Evolutionary conservation across 2,797 vertebrate genomes (phyloP), one percentile per base, ranked within the genome.

Genomic region (Alauda arvensis): DNA sequence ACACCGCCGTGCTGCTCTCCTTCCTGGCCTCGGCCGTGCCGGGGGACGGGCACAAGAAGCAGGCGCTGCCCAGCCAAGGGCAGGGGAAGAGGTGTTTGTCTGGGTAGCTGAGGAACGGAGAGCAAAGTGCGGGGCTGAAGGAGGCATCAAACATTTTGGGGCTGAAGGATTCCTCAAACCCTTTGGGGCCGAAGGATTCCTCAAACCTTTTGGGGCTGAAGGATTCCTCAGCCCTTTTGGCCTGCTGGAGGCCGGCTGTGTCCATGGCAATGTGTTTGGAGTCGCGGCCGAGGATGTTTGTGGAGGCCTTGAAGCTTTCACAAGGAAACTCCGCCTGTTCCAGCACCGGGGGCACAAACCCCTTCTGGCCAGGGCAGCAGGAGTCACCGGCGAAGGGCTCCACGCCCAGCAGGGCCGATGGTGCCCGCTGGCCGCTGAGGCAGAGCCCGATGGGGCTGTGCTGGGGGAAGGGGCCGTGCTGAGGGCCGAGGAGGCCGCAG

Each of bases 401-500:
- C 9, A 93, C 77, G 49, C 78, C 42, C 9, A 75, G 42, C 24
- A 60, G 77, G 16, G 66, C 53, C 2, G 63, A 90, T 29, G 76
- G 90, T 5, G 88, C 80, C 87, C 95, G 75, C 60, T 87, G 39
- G 10, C 83, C 89, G 45, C 68, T 67, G 66, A 92, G 67, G 72
- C 42, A 93, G 75, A 74, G 34, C 71, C 94, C 95, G 1, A 95
- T n/a, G 14, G 85, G 69, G 8, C 1, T 90, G 11, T 95, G 94
- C 42, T n/a, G n/a, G n/a, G 93, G 95, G 31, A 75, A 85, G 10
- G 88, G 25, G 49, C 92, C 83, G 10, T 80, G 48, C 3, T 67
- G 14, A 0, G 96, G 75, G 56, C 94, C 85, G 28, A 96, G 59
- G 42, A 98, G 95, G 8, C 98, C 98, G 2, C 97, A 97, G 34